Base-by-base conservation (phyloP, 2,797 vertebrate genomes). In the Cuniculus paca region DNA sequence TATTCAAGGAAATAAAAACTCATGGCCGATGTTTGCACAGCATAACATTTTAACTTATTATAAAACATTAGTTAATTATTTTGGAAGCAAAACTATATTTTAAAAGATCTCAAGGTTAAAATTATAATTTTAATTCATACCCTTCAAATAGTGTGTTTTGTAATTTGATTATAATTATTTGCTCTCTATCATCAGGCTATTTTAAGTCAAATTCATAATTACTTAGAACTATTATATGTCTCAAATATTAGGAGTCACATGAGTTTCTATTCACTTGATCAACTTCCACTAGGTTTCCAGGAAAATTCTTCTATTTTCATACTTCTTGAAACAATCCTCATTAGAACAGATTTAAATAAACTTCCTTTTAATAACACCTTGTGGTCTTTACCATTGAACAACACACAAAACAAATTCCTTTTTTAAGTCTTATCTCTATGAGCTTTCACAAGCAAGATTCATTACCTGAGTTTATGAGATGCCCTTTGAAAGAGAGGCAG, bases 251-350 rank as follows among this genome's bases (percentile, higher is more conserved):
- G 52, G 19, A 61, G n/a, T 70, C 63, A 80, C 34, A 61, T 60
- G 68, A 56, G 22, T 45, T 89, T 63, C 68, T 89, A 94, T 75
- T 56, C 56, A 65, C 36, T 77, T 89, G 65, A 77, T 65, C 79
- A 89, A 19, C 34, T 81, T 89, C 56, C 36, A 56, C 36, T 7
- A 83, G 24, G 58, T 42, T 89, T 89, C 36, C 22, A 74, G 45
- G 45, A 85, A 90, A 86, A 90, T 24, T 12, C 17, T 78, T 74
- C 82, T 87, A 81, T 61, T 95, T 80, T 63, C 34, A 90, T 20
- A 20, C 50, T 48, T 77, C 65, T 70, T 70, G 39, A 63, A 81
- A 86, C 48, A 91, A 65, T 19, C 14, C 36, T 89, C 24, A 19
- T 14, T 48, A 54, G 52, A 89, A 79, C 6, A 61, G 45, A 7